These are phyloP conservation scores for Glaucidium brasilianum DNA, from an alignment of 2,113 vertebrate species.

Conservation along the genomic window DNA sequence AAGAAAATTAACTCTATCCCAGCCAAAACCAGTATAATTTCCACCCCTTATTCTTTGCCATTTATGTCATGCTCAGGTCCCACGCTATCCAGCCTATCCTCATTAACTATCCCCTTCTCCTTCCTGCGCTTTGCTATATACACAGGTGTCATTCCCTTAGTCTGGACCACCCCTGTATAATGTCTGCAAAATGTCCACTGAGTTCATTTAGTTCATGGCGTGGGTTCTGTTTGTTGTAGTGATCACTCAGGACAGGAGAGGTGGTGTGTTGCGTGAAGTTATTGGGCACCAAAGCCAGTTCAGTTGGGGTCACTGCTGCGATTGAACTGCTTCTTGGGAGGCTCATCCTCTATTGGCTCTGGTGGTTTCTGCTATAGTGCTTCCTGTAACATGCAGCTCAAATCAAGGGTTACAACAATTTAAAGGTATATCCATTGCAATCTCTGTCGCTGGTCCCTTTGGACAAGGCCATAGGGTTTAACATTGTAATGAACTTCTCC, in stretches of 20 bases:
- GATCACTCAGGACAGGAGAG: not conserved
- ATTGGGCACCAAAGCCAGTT: not conserved
- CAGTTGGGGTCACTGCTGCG: not conserved
- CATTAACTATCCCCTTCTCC: not conserved
- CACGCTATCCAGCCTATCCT: not conserved
- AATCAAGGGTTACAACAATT: not conserved
- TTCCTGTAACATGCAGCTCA: not conserved
- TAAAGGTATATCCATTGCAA: not conserved
- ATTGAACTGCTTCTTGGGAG: not conserved
- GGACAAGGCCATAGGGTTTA: not conserved
- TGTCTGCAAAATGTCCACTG: not conserved
- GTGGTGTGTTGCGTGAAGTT: not conserved
- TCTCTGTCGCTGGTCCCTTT: not conserved
- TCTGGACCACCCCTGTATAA: not conserved
- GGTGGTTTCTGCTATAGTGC: not conserved
- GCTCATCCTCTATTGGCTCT: not conserved
- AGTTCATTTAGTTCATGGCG: not conserved
- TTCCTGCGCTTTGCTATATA: not conserved
- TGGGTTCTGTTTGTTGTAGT: not conserved
- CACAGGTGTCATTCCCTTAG: not conserved
- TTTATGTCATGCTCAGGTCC: not conserved
- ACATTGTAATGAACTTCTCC: not conserved
- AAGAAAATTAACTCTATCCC: not conserved
- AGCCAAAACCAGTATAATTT: not conserved
- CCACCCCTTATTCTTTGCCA: not conserved